Base-by-base conservation (phyloP, 2,888 invertebrate species). In the Melolontha melolontha region DNA sequence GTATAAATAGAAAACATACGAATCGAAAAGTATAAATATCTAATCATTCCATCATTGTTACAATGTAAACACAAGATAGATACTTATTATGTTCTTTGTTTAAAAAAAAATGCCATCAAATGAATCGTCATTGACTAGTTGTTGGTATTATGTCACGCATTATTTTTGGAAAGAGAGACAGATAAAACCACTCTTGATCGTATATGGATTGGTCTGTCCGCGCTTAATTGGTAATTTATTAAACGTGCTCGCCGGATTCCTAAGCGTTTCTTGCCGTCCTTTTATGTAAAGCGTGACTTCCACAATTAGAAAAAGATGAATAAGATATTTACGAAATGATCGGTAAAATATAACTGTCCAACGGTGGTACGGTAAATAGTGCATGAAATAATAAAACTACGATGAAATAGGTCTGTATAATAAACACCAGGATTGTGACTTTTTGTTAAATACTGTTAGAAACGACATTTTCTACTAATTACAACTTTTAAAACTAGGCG, bases 301-400 rank as follows among this genome's bases (percentile, higher is more conserved):
- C n/a, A 27, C 41, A 8, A 44, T 57, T 44, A 44, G 27, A 44
- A 27, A 57, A 54, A 39, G 16, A 57, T 42, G 12, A 42, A 41
- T 27, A 57, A 42, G 42, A 57, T 27, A 29, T 27, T 41, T 22
- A 11, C 42, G 7, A n/a, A 57, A 10, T 2, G 57, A 57, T 57
- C 44, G 57, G 44, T 57, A 57, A 44, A 44, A 27, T 57, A 57
- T 57, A 57, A 57, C 55, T 40, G 55, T 55, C 40, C 55, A 22
- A 55, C 42, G 22, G 57, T 22, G 44, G 27, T 57, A 22, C 44
- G 42, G 27, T 42, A 57, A 57, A 57, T 57, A 42, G 57, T 44
- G 57, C 57, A 57, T 57, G 57, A 57, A 42, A 57, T 27, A 6
- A n/a, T 44, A 14, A 44, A 14, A 4, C 1, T 39, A 16, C 10